Percentiles rank a stretch among this genome's conserved stretches.
phyloP scores from a whole-genome alignment of 2,888 invertebrate species.

The Thecophora atra region DNA sequence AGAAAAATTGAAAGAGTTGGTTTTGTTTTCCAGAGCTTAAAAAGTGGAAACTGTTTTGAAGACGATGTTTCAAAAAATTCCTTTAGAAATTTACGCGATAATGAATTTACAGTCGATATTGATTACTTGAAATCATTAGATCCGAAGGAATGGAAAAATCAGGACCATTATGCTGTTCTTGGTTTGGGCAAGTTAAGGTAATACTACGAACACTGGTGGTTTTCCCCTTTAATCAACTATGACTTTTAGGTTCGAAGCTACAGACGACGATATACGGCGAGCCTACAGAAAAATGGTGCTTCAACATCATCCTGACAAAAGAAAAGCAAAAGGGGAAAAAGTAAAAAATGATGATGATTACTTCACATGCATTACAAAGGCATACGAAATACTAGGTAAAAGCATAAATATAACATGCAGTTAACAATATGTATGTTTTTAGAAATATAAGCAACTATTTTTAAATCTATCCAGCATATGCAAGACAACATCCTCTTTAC shows the following conservation, averaged over 20 bases:
- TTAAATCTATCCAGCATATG: not conserved
- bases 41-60: constrained; percentile 39
- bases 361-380: constrained; percentile 98
- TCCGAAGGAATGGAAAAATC: constrained; percentile 97
- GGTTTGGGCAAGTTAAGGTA: constrained; percentile 78
- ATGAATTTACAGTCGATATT: constrained; percentile 77
- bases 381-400: constrained; percentile 89
- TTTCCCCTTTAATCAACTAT: not conserved
- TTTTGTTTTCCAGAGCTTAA: constrained; percentile 53
- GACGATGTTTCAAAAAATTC: constrained; percentile 31
- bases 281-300: constrained; percentile 92
- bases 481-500: too few relatives aligned
- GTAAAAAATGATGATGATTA: constrained; percentile 93
- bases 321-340: constrained; percentile 89
- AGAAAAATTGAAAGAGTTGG: constrained; percentile 54
- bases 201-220: constrained; percentile 18
- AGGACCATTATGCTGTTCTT: constrained; percentile 96
- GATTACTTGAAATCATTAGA: constrained; percentile 87
- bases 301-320: constrained; percentile 97
- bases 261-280: constrained; percentile 91
- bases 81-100: constrained; percentile 56
- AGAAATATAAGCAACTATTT: not conserved
- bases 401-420: not conserved
- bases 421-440: not conserved
- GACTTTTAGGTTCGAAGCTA: constrained; percentile 77